These are phyloP conservation scores for Rhagoletis zephyria DNA, from an alignment of 1,140 invertebrate species.

Conservation along the genomic window DNA sequence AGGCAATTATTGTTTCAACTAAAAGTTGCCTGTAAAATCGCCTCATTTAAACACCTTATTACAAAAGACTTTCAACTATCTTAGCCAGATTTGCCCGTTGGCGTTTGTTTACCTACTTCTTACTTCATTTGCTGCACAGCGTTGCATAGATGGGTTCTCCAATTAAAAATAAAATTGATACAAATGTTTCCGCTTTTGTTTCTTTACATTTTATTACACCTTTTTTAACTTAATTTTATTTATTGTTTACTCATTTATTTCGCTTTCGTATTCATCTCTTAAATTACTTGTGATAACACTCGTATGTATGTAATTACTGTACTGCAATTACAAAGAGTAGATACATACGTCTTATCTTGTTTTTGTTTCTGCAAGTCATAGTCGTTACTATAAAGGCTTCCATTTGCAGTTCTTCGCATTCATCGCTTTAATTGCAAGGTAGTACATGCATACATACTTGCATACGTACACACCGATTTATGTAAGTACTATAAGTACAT, in stretches of 20 bases:
- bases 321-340: not conserved
- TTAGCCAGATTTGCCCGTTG: too few relatives aligned
- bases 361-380: conserved; percentile 18
- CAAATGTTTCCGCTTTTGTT: not conserved
- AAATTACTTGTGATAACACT: conserved; percentile 5
- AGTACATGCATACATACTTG: conserved; percentile 11
- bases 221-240: conserved; percentile 51
- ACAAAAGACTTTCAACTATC: too few relatives aligned
- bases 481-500: conserved; percentile 41
- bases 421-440: conserved; percentile 1
- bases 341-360: not conserved
- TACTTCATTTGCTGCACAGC: too few relatives aligned
- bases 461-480: not conserved
- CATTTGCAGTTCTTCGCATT: not conserved
- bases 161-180: too few relatives aligned
- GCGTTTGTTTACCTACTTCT: too few relatives aligned
- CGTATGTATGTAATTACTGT: not conserved
- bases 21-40: too few relatives aligned
- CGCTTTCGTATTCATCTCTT: not conserved
- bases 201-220: conserved; percentile 47
- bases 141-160: too few relatives aligned
- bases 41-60: too few relatives aligned
- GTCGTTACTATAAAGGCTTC: conserved; percentile 23
- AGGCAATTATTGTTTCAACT: too few relatives aligned
- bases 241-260: conserved; percentile 48